Evolutionary conservation across 2,797 vertebrate genomes (phyloP).

Genomic region (Pseudocheirus occidentalis): DNA sequence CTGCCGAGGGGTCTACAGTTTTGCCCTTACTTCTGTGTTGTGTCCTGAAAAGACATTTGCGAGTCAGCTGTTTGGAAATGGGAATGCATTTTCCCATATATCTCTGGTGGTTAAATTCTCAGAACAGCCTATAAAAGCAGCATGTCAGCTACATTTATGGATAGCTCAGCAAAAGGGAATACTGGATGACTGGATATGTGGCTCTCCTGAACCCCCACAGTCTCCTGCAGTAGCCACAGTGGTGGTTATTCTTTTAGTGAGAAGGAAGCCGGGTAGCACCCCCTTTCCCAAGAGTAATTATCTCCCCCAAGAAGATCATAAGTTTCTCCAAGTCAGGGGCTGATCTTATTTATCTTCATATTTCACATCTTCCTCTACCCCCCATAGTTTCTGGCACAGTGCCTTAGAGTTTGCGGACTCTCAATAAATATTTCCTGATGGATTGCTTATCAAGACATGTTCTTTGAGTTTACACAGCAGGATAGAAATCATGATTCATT

Average conservation of each 20-base stretch:
- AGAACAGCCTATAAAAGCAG: constrained; percentile 30
- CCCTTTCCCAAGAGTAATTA: neutral
- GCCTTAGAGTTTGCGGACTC: neutral
- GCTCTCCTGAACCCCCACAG: neutral
- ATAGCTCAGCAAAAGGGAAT: constrained; percentile 3
- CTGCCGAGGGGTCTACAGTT: neutral
- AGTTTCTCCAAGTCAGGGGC: neutral
- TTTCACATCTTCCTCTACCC: constrained; percentile 6
- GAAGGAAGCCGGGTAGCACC: neutral
- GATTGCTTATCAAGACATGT: constrained; percentile 28
- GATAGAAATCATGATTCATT: constrained; percentile 58
- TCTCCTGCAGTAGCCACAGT: neutral
- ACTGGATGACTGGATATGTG: neutral
- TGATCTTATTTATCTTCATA: neutral
- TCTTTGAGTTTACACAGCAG: constrained; percentile 58
- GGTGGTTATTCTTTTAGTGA: neutral
- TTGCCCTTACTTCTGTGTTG: constrained; percentile 25
- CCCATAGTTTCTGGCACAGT: constrained; percentile 21
- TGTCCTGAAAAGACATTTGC: constrained; percentile 42
- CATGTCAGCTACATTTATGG: constrained; percentile 27
- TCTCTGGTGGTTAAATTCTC: constrained; percentile 41
- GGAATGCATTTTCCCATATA: constrained; percentile 20
- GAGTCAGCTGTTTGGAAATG: constrained; percentile 44
- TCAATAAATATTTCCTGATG: constrained; percentile 50
- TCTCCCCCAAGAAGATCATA: neutral